A percentile compares a stretch with the other conserved stretches of the same genome.
Conservation (phyloP, 2,888 invertebrate species). For the Ochropleura plecta region DNA sequence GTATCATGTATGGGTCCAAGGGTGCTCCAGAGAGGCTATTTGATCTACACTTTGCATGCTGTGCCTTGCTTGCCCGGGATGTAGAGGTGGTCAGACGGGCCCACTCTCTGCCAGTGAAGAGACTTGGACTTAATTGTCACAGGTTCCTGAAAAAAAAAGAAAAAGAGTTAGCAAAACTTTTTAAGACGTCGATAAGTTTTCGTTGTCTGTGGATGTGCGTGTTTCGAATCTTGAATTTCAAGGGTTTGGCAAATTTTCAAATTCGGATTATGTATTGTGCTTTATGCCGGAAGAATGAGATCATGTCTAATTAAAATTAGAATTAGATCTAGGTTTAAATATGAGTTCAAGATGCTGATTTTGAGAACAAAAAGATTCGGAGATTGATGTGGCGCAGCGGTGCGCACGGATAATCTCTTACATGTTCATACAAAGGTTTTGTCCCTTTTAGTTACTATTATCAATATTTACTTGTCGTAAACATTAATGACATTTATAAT, state of each 20-base stretch:
- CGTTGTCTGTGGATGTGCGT: background rate
- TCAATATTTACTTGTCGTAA: too few relatives aligned
- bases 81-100: conserved; percentile 86
- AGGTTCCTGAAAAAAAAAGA: conserved; percentile 81
- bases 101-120: conserved; percentile 85
- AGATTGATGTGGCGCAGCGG: background rate
- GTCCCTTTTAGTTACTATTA: too few relatives aligned
- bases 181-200: background rate
- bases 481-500: too few relatives aligned
- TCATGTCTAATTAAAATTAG: conserved; percentile 14
- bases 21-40: conserved; percentile 44
- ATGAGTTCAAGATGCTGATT: background rate
- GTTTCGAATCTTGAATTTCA: conserved; percentile 4
- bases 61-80: conserved; percentile 75
- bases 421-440: background rate
- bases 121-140: conserved; percentile 85
- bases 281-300: conserved; percentile 1
- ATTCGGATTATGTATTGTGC: conserved; percentile 16
- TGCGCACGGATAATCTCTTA: too few relatives aligned
- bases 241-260: conserved; percentile 40
- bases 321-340: background rate
- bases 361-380: too few relatives aligned
- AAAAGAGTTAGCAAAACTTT: conserved; percentile 32
- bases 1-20: conserved; percentile 56
- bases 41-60: conserved; percentile 71